Base-by-base conservation (phyloP, 2,888 invertebrate species). In the Eupithecia tripunctaria region DNA sequence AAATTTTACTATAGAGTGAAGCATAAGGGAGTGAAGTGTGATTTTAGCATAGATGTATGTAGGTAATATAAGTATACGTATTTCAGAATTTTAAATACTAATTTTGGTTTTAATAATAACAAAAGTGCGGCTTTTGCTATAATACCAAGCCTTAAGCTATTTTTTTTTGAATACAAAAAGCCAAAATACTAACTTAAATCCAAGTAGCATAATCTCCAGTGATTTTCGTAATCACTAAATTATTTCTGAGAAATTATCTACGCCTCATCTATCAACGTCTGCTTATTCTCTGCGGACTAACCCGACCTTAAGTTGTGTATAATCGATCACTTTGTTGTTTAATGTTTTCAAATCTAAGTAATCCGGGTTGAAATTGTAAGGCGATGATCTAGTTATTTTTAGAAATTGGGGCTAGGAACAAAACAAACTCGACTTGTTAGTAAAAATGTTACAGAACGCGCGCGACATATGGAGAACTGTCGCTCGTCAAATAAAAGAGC, bases 201-300 rank as follows among this genome's bases (percentile, higher is more conserved):
- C 27, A 32, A 32, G 51, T 12, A 67, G 66, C 51, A 32, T 51
- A 63, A 63, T 67, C 27, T 66, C 18, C 15, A 32, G 67, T 51
- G 67, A 67, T 67, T 73, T 68, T 66, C 25, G 36, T 36, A 64
- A 65, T 74, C 64, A 66, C 25, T 15, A 38, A 59, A 62, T 74
- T 66, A 38, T 74, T 38, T 66, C 51, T 51, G 7, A 66, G 32
- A 64, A 74, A 74, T 72, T 68, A 66, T 71, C 29, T 47, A 47
- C 60, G 63, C 18, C 71, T 65, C 71, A 75, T 78, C 70, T 51
- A 78, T 78, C 78, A 78, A 76, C 8, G 78, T 78, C 78, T 69
- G 27, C 59, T 78, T 72, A 73, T 68, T 56, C 76, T 69, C 72
- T 51, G 62, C 69, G 72, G 73, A 59, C 36, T 38, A 12, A 21